Conservation (phyloP, 2,113 vertebrate genomes). For the Merops nubicus region DNA sequence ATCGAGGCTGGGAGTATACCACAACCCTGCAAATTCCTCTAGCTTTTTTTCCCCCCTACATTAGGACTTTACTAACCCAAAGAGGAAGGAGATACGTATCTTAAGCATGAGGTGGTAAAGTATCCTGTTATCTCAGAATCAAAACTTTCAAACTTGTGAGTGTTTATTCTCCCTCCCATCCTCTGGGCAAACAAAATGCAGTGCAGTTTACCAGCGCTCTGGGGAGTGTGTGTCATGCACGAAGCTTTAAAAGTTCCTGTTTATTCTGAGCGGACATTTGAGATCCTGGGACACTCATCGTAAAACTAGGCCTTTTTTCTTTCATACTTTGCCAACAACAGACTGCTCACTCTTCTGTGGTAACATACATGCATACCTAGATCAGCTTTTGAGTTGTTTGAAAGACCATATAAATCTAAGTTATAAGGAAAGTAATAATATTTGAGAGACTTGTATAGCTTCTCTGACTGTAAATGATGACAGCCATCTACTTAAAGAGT, state of each 20-base stretch:
- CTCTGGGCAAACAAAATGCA: background rate
- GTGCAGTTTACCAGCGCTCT: background rate
- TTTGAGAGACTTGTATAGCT: background rate
- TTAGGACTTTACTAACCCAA: background rate
- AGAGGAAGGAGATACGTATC: background rate
- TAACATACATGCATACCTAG: background rate
- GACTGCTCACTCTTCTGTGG: background rate
- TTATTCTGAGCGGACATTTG: slow-evolving; percentile 13
- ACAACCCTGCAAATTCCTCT: background rate
- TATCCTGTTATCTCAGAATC: background rate
- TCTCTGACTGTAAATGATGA: slow-evolving; percentile 31
- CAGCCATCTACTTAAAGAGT: background rate
- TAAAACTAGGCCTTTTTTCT: slow-evolving; percentile 22
- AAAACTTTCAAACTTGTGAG: background rate
- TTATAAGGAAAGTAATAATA: background rate
- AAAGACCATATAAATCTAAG: background rate
- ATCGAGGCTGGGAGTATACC: background rate
- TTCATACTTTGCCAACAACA: slow-evolving; percentile 6
- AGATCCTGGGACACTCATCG: slow-evolving; percentile 5
- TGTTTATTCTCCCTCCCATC: background rate
- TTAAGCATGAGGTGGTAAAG: background rate
- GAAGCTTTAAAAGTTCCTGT: slow-evolving; percentile 50
- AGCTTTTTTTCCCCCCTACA: background rate
- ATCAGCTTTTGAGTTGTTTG: background rate
- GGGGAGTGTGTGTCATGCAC: background rate